Evolutionary conservation across 2,113 vertebrate genomes (phyloP), one percentile per base, ranked within the genome.

Genomic region (Pluvialis apricaria): DNA sequence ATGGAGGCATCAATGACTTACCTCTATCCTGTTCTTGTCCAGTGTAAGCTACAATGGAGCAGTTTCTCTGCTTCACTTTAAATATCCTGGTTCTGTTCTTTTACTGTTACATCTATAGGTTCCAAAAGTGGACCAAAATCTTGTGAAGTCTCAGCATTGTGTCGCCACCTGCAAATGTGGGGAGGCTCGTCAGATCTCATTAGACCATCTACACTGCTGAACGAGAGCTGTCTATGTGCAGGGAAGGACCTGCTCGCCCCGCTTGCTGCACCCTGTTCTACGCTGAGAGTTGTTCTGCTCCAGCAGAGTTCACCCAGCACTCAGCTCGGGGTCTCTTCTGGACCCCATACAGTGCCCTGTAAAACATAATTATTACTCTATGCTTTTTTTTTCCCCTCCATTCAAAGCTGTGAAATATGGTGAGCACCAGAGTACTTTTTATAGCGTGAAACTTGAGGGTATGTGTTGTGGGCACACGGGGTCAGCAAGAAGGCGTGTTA

Each of bases 141-240:
- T 64, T 62, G 3, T 29, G 36, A 64, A 64, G 29, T 66, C 45
- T 78, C 72, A 70, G n/a, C 52, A 40, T 52, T 45, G 9, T 15
- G 6, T 69, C 85, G 11, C 49, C 31, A 11, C 24, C 40, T 82
- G 66, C 10, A 45, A 52, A 47, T 18, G 19, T 58, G 40, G 6
- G 11, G 10, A 83, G 9, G 31, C 18, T 79, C 15, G 25, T 51
- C 21, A 38, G 21, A 28, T 52, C 52, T 66, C 36, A 13, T 69
- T 29, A 79, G 34, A 9, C 36, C 40, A 24, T 13, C 47, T 61
- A 8, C 34, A 34, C 15, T 18, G 26, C 44, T 28, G 71, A 85
- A 25, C 0, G 3, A 47, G 85, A 42, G 15, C 16, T 0, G 2
- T 1, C 28, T 7, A 3, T 2, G 24, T 71, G 52, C 17, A 45